phyloP scores from a whole-genome alignment of 2,888 invertebrate genomes.

The Caradrina kadenii region DNA sequence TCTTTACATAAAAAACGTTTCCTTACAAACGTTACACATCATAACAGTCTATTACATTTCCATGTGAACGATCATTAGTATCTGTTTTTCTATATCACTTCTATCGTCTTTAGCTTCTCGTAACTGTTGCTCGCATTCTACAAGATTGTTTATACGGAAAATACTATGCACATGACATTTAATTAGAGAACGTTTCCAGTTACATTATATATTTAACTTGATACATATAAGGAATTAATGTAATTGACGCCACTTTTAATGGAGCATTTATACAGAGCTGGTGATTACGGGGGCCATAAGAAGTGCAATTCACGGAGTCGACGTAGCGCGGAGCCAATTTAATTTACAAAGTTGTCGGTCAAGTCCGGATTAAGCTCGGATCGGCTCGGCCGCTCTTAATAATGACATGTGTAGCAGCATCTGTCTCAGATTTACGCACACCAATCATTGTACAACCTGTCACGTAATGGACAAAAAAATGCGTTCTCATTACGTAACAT shows the following conservation, averaged over 20 bases:
- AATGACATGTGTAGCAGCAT: conserved; percentile 77
- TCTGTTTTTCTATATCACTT: conserved; percentile 70
- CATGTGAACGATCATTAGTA: conserved; percentile 63
- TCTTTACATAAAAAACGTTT: conserved; percentile 7
- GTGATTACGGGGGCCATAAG: conserved; percentile 84
- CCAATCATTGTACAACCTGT: conserved; percentile 64
- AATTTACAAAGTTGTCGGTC: conserved; percentile 88
- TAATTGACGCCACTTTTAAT: conserved; percentile 88
- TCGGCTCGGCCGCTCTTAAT: conserved; percentile 73
- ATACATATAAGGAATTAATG: conserved; percentile 85
- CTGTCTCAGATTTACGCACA: conserved; percentile 74
- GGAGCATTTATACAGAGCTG: conserved; percentile 82
- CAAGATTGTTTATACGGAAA: conserved; percentile 79
- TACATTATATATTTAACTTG: conserved; percentile 80
- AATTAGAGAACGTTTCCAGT: conserved; percentile 80
- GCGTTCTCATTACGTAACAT: conserved; percentile 22
- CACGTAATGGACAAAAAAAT: conserved; percentile 33
- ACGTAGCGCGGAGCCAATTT: conserved; percentile 83
- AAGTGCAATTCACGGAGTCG: conserved; percentile 82
- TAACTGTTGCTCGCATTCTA: conserved; percentile 77
- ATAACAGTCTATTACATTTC: conserved; percentile 54
- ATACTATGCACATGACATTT: conserved; percentile 82
- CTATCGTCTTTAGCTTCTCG: conserved; percentile 70
- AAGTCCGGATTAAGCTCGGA: conserved; percentile 81
- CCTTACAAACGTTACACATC: conserved; percentile 29